Evolutionary conservation across 2,113 vertebrate genomes (phyloP).

Genomic region (Syngnathoides biaculeatus): DNA sequence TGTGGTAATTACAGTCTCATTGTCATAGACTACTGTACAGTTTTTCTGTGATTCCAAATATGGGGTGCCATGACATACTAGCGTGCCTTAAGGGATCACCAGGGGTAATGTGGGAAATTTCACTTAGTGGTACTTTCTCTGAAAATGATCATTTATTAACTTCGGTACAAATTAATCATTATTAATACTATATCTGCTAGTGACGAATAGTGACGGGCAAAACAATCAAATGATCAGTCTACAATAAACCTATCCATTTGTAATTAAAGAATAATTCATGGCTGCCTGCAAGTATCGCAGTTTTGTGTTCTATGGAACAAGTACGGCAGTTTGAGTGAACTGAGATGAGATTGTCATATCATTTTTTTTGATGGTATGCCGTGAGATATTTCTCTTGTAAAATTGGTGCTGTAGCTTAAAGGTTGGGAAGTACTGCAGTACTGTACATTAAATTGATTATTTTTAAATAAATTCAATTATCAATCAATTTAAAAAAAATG

Average conservation of each 20-base stretch:
- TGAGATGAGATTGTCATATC: background rate
- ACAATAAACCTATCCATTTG: background rate
- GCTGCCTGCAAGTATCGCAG: no score
- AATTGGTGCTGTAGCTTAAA: background rate
- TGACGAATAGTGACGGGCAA: background rate
- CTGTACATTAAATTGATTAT: background rate
- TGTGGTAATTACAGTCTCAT: slow-evolving; percentile 30
- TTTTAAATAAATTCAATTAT: background rate
- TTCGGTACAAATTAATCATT: background rate
- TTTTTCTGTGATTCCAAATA: background rate
- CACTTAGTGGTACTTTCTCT: background rate
- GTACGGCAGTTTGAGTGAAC: background rate
- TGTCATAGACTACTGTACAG: background rate
- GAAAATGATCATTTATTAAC: background rate
- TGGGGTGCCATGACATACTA: no score
- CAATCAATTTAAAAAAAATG: background rate
- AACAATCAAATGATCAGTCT: background rate
- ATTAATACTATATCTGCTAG: background rate
- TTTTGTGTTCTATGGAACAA: no score
- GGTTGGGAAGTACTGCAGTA: no score
- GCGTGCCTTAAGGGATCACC: no score
- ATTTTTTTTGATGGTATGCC: background rate
- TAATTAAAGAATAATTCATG: background rate
- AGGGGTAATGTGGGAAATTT: background rate
- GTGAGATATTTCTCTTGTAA: background rate